Base-by-base conservation (phyloP, 1,140 invertebrate species). In the Lerema accius region DNA sequence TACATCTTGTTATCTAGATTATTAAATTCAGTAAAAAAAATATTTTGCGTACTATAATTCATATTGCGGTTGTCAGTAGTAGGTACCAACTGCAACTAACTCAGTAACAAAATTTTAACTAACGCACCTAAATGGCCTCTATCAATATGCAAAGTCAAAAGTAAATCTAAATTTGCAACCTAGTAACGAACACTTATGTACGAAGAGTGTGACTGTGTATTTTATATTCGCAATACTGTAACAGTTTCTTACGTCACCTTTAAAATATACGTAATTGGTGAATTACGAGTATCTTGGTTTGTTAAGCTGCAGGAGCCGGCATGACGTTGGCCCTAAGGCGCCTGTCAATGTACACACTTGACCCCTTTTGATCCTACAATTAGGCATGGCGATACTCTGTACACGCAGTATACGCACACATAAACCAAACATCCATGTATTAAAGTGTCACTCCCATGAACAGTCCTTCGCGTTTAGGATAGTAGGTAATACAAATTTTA, bases 321-420 rank as follows among this genome's bases (percentile, higher is more conserved):
- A 88, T 90, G 85, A 90, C 84, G 86, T 82, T 73, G 78, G 83
- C 76, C 84, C 85, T 84, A 87, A 86, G 81, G 84, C 87, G 84
- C 81, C 80, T 83, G 84, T 84, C 85, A 86, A 84, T 88, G 82
- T 84, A 88, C 83, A 89, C 88, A 90, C 81, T 90, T 90, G 85
- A 90, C 88, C 88, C 88, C 88, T 89, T 89, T 90, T 90, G 88
- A 90, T 89, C 88, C 78, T 73, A 85, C 87, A 90, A 90, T 90
- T 90, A 88, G 84, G 82, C 78, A 83, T 81, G 79, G 76, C 74
- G 75, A 87, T 82, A 81, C 78, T 82, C 76, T 66, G 16, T 49
- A 60, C 60, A 62, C 35, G 17, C 42, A 62, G 16, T 49, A 60
- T 63, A 62, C 28, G 14, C 42, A 65, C 15, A 62, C 42, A 48